These are phyloP conservation scores for Heterodera schachtii DNA, from an alignment of 1,140 invertebrate species.

Conservation along the genomic window DNA sequence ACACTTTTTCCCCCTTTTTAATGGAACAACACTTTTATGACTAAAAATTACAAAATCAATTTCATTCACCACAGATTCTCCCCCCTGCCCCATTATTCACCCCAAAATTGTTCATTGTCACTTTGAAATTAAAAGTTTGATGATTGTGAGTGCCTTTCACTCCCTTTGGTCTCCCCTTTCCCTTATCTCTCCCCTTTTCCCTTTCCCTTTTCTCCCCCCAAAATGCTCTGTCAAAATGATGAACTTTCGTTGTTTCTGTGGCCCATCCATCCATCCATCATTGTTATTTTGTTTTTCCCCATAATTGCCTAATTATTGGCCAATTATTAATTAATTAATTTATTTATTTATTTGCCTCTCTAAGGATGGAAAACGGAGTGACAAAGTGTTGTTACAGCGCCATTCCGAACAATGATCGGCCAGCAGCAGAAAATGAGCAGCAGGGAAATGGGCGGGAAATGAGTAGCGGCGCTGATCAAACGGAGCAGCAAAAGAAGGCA, in stretches of 20 bases:
- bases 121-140: no score
- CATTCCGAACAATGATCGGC: neutral
- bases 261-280: no score
- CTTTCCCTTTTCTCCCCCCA: no score
- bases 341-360: neutral
- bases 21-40: no score
- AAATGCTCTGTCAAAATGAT: no score
- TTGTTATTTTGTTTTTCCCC: no score
- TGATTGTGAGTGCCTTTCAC: neutral
- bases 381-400: neutral
- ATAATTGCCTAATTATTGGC: neutral
- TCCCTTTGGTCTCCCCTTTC: neutral
- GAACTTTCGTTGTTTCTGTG: no score
- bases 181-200: no score
- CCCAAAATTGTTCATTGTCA: neutral
- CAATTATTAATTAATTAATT: neutral
- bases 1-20: no score
- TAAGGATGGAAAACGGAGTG: neutral
- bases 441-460: neutral
- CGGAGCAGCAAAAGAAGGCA: neutral
- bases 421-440: neutral
- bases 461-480: neutral
- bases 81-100: slow-evolving; percentile 1
- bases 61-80: no score
- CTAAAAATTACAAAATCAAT: no score